phyloP scores from a whole-genome alignment of 92 coral and sea anemone genomes.

The Epizoanthus fatuus region DNA sequence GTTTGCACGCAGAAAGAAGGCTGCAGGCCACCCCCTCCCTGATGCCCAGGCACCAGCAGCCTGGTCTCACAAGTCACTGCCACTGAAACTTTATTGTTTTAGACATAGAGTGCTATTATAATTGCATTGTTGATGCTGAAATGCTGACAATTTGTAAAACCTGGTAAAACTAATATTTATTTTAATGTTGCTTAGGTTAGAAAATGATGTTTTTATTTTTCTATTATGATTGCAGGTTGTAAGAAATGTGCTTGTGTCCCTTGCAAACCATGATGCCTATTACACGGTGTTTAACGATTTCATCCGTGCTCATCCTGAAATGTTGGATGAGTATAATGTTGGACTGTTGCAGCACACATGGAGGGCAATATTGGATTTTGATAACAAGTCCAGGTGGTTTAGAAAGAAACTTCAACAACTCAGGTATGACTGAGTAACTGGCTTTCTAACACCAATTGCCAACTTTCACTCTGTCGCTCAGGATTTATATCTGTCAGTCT shows the following conservation, averaged over 20 bases:
- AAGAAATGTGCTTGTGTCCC: constrained; percentile 88
- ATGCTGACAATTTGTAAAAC: not conserved
- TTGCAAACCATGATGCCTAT: constrained; percentile 98
- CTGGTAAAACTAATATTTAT: not conserved
- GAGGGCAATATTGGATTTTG: constrained; percentile 96
- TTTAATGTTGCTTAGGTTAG: not conserved
- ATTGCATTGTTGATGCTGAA: too few relatives aligned
- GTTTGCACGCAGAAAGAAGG: too few relatives aligned
- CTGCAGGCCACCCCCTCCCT: too few relatives aligned
- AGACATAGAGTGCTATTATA: too few relatives aligned
- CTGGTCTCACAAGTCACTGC: too few relatives aligned
- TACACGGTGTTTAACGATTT: constrained; percentile 97
- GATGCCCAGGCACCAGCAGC: too few relatives aligned
- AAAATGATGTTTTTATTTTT: not conserved
- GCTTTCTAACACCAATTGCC: too few relatives aligned
- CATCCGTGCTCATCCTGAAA: constrained; percentile 85
- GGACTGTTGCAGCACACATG: constrained; percentile 94
- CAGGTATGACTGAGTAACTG: constrained; percentile 49
- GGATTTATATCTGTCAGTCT: not conserved
- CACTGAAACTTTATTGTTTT: too few relatives aligned
- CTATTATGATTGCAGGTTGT: constrained; percentile 73
- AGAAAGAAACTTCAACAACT: constrained; percentile 55
- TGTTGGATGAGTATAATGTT: constrained; percentile 90
- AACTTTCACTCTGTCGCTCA: too few relatives aligned
- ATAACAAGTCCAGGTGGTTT: constrained; percentile 94